Evolutionary conservation across 1,140 invertebrate genomes (phyloP).

Genomic region (Armadillidium nasatum): DNA sequence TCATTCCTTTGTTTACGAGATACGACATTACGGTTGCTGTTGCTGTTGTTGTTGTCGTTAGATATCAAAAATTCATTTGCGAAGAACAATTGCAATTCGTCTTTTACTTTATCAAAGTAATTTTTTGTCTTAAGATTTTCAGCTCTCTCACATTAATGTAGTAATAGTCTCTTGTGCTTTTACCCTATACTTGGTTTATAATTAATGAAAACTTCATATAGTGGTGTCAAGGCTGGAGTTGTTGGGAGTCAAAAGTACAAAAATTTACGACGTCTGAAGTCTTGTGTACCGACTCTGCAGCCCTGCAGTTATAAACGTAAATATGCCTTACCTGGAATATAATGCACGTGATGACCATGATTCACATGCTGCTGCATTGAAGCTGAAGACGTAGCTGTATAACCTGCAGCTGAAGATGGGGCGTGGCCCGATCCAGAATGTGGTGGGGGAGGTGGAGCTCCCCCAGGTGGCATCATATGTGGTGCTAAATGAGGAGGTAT

Average conservation of each 20-base stretch:
- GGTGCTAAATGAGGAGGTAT: conserved; percentile 20
- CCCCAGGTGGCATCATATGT: conserved; percentile 28
- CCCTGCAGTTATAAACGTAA: too few species aligned
- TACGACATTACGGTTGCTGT: too few species aligned
- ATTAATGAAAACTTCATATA: background rate
- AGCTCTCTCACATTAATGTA: too few species aligned
- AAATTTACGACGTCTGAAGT: too few species aligned
- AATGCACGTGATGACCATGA: conserved; percentile 32
- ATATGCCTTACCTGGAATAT: conserved; percentile 27
- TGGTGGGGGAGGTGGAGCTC: conserved; percentile 24
- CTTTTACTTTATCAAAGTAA: too few species aligned
- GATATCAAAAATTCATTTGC: too few species aligned
- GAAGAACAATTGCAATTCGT: too few species aligned
- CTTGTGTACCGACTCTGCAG: too few species aligned
- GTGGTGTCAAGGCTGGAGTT: background rate
- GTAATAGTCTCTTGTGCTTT: background rate
- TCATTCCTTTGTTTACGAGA: too few species aligned
- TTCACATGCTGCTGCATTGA: conserved; percentile 33
- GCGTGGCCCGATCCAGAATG: conserved; percentile 34
- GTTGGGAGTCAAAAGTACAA: conserved; percentile 3
- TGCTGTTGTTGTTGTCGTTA: too few species aligned
- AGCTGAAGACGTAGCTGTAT: conserved; percentile 34
- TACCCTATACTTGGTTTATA: background rate
- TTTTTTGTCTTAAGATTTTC: too few species aligned
- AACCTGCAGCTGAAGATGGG: conserved; percentile 38